Evolutionary conservation across 2,888 invertebrate genomes (phyloP).

Genomic region (Apamea epomidion): DNA sequence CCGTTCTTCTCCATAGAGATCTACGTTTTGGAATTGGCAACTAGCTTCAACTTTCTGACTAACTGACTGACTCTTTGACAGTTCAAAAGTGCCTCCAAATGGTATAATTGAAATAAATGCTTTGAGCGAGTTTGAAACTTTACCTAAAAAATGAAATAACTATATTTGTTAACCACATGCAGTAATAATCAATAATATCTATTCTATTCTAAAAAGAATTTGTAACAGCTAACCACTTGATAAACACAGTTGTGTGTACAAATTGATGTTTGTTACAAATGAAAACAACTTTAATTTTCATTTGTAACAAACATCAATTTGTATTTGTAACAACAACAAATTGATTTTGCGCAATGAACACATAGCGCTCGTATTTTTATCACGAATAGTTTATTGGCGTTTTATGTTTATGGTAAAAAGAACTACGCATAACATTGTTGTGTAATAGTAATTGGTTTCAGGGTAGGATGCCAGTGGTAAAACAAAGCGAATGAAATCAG

Average conservation of each 20-base stretch:
- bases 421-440: slow-evolving; percentile 7
- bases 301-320: slow-evolving; percentile 20
- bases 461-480: no score
- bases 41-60: no score
- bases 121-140: no score
- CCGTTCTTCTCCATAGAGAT: no score
- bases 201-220: neutral
- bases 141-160: no score
- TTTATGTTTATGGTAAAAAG: slow-evolving; percentile 35
- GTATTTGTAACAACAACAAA: slow-evolving; percentile 18
- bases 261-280: no score
- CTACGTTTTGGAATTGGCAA: no score
- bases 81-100: no score
- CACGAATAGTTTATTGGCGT: slow-evolving; percentile 41
- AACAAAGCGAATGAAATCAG: neutral
- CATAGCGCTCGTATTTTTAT: slow-evolving; percentile 32
- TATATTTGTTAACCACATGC: neutral
- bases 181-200: neutral
- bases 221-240: neutral
- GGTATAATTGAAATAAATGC: no score
- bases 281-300: no score
- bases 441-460: slow-evolving; percentile 13
- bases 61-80: no score
- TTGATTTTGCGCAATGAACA: slow-evolving; percentile 33
- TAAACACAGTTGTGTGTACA: neutral